These are phyloP conservation scores for Eurystomus gularis DNA, from an alignment of 2,113 vertebrate genomes.

Conservation along the genomic window DNA sequence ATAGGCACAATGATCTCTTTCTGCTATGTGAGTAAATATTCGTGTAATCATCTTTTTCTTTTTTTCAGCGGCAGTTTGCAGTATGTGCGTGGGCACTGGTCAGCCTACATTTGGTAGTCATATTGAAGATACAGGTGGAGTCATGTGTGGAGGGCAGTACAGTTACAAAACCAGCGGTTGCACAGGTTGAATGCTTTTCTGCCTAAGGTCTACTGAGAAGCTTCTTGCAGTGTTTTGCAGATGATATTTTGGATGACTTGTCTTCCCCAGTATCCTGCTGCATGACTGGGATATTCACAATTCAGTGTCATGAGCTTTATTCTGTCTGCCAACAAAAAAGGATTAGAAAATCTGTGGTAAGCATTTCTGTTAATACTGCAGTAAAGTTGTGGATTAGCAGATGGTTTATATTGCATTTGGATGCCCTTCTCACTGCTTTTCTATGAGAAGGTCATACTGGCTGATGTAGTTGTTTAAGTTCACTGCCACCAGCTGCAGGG, in stretches of 20 bases:
- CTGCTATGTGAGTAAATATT: neutral
- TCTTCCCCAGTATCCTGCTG: neutral
- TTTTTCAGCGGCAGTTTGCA: neutral
- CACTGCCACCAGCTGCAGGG: neutral
- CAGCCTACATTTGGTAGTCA: neutral
- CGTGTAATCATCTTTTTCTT: neutral
- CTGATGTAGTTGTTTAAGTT: neutral
- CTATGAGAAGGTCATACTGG: neutral
- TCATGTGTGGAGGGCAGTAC: neutral
- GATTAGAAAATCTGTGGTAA: neutral
- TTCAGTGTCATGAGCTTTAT: neutral
- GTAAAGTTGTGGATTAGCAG: neutral
- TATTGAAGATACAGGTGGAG: neutral
- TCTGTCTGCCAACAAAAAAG: neutral
- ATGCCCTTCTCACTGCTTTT: constrained; percentile 4
- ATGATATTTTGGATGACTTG: neutral
- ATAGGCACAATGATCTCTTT: neutral
- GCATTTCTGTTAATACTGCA: neutral
- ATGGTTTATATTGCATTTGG: neutral
- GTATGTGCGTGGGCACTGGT: neutral
- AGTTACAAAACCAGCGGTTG: neutral
- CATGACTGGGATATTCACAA: neutral
- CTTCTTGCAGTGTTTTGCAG: neutral
- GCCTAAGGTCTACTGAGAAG: fast-evolving
- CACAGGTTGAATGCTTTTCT: neutral